phyloP scores from a whole-genome alignment of 2,113 vertebrate species.

The Cynopterus brachyotis region DNA sequence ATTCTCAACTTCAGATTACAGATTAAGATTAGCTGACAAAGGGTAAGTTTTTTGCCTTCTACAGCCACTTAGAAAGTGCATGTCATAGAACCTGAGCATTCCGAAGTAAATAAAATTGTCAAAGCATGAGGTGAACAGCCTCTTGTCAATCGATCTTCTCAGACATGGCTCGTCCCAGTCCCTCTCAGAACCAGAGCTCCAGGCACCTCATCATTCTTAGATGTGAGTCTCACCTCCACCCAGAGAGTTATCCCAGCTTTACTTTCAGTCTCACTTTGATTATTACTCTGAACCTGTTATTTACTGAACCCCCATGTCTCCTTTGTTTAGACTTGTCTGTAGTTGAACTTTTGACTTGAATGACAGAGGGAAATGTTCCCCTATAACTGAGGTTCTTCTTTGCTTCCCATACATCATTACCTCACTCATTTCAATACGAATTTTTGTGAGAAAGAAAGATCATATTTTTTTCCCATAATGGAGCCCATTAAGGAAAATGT shows the following conservation, averaged over 20 bases:
- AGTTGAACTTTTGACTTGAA: background rate
- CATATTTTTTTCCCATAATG: background rate
- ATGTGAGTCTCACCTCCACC: background rate
- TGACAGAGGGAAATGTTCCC: background rate
- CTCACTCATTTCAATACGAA: background rate
- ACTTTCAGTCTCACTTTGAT: background rate
- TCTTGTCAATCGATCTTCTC: background rate
- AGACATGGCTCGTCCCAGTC: background rate
- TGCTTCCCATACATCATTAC: background rate
- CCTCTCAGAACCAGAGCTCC: background rate
- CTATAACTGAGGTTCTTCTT: background rate
- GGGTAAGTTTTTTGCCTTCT: background rate
- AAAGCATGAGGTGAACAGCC: background rate
- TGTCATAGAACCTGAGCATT: background rate
- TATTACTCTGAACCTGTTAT: background rate
- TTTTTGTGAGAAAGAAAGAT: background rate
- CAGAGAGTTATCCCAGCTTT: background rate
- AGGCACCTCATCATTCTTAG: background rate
- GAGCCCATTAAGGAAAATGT: background rate
- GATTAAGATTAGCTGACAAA: background rate
- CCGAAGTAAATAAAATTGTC: background rate
- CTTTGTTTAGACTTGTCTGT: background rate
- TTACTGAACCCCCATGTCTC: background rate
- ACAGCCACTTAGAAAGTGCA: background rate
- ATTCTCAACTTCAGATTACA: background rate